Base-by-base conservation (phyloP, 2,888 invertebrate species). In the Agrilus cyanescens region DNA sequence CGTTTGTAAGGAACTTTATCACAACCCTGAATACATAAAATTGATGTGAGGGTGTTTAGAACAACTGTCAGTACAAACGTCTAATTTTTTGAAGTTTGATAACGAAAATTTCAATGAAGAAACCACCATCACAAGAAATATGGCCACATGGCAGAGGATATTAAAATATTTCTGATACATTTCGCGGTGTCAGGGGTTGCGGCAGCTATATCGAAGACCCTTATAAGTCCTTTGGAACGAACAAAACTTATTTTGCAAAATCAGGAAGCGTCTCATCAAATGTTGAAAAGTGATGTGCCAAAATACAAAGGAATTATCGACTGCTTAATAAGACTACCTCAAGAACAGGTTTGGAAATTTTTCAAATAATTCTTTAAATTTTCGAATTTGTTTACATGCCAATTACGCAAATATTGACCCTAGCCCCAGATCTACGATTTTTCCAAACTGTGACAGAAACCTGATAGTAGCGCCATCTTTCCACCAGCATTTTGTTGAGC, bases 211-310 rank as follows among this genome's bases (percentile, higher is more conserved):
- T 46, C 48, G 10, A 53, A 53, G 44, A 49, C 51, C 4, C 6
- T 53, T 10, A 39, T 45, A 25, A 50, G 51, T 7, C 53, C 53
- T 1, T 13, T 53, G 1, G 53, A 53, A 38, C 37, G 53, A 8
- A 47, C 46, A 6, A 53, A 53, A 43, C 32, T 51, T 3, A 49
- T 51, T 29, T 34, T 51, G 18, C 51, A 53, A 46, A 52, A 48
- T 32, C 53, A 53, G 38, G 46, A 45, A n/a, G 49, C 49, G 10
- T 39, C 50, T 13, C 41, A 41, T 14, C 50, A 51, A 39, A 41
- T 53, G 32, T 16, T 50, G 8, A 46, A 41, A 32, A 47, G 48
- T 1, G 34, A 51, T 40, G 20, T 44, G 32, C 30, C 34, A 43
- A 41, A 35, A 18, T 53, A 52, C 37, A 44, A 38, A 4, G 50